phyloP scores from a whole-genome alignment of 2,113 vertebrate species.

The Cranoglanis bouderius region DNA sequence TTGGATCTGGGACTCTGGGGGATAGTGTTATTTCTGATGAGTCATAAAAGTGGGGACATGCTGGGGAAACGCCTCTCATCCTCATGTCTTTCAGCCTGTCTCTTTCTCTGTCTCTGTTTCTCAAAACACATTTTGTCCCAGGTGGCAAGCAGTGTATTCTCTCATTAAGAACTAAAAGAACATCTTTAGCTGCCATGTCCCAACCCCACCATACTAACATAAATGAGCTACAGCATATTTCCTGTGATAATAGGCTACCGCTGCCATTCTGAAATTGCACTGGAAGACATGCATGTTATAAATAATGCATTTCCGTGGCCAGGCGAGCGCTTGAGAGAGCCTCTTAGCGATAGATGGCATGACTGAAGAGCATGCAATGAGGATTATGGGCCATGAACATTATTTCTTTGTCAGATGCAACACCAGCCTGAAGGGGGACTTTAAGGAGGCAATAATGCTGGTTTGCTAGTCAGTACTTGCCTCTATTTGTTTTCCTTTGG shows the following conservation, averaged over 20 bases:
- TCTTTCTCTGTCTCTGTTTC: neutral
- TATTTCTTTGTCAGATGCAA: slow-evolving; percentile 23
- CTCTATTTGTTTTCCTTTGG: slow-evolving; percentile 2
- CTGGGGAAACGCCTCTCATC: slow-evolving; percentile 36
- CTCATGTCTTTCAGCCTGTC: slow-evolving; percentile 14
- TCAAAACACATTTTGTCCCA: neutral
- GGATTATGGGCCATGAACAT: slow-evolving; percentile 33
- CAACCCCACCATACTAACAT: neutral
- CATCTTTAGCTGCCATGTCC: neutral
- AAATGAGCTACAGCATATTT: neutral
- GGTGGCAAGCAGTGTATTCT: neutral
- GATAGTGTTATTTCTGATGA: slow-evolving; percentile 57
- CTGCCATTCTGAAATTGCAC: slow-evolving; percentile 37
- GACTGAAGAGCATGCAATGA: slow-evolving; percentile 27
- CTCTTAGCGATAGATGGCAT: slow-evolving; percentile 16
- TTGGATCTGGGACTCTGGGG: slow-evolving; percentile 43
- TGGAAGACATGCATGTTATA: slow-evolving; percentile 38
- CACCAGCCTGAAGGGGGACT: neutral
- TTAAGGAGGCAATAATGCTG: neutral
- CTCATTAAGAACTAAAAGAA: neutral
- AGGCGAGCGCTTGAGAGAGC: slow-evolving; percentile 37
- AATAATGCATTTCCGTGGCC: slow-evolving; percentile 42
- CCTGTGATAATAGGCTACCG: slow-evolving; percentile 3
- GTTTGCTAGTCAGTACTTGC: slow-evolving; percentile 17
- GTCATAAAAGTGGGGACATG: slow-evolving; percentile 49